phyloP scores from a whole-genome alignment of 2,888 invertebrate genomes.

The Ypsolopha sequella region DNA sequence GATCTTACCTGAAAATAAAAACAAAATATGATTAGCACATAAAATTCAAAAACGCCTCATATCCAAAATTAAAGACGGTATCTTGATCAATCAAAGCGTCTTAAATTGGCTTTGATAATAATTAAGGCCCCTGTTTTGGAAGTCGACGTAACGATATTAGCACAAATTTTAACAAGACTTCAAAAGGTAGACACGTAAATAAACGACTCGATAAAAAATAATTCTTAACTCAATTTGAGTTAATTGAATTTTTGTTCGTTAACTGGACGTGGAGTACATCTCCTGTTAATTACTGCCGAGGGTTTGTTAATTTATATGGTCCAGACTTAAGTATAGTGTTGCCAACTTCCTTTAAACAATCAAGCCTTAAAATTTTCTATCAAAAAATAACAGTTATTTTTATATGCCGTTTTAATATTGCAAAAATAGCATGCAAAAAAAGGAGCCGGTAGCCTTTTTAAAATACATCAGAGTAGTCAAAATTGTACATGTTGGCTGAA shows the following conservation, averaged over 20 bases:
- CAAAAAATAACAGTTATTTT: no score
- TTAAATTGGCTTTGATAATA: neutral
- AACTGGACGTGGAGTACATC: constrained; percentile 57
- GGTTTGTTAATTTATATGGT: constrained; percentile 66
- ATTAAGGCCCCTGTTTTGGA: neutral
- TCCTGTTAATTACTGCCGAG: constrained; percentile 58
- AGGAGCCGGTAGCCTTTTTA: no score
- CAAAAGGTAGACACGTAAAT: constrained; percentile 34
- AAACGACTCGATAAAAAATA: constrained; percentile 41
- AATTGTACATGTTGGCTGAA: no score
- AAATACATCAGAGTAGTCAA: no score
- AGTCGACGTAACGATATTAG: neutral
- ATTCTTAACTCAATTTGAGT: constrained; percentile 47
- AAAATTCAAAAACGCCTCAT: neutral
- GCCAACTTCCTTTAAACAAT: no score
- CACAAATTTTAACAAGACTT: neutral
- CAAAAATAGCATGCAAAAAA: no score
- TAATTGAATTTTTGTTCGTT: constrained; percentile 64
- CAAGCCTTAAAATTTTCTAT: no score
- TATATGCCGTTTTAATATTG: no score
- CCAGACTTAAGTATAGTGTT: constrained; percentile 31
- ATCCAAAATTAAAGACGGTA: neutral
- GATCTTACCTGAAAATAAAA: constrained; percentile 11
- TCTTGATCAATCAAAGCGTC: neutral
- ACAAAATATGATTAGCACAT: neutral